Conservation (phyloP, 2,797 vertebrate species). For the Cynopterus sphinx region DNA sequence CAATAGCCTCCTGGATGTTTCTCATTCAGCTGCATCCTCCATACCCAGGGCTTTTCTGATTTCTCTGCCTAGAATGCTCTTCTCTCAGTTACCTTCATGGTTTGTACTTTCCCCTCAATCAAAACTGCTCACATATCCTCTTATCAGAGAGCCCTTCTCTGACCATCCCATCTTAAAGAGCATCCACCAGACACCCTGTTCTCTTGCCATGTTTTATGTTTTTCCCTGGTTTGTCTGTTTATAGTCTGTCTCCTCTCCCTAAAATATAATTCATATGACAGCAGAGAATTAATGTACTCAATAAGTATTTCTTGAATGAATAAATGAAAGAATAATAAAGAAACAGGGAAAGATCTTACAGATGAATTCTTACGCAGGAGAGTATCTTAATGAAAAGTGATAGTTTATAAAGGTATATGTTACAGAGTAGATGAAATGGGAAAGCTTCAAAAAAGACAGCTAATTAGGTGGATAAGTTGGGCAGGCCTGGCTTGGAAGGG, state of each 20-base stretch:
- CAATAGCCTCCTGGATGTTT: background rate
- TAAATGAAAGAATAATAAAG: background rate
- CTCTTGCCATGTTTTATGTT: background rate
- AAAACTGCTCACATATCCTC: background rate
- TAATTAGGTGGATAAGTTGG: background rate
- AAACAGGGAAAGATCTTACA: background rate
- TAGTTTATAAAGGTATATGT: background rate
- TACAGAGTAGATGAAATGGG: background rate
- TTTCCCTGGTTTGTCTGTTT: background rate
- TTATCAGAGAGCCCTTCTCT: background rate
- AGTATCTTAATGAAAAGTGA: background rate
- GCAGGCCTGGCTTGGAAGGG: background rate
- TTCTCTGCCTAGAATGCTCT: background rate
- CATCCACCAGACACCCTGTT: background rate
- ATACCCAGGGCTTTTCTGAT: background rate
- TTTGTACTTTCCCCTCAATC: background rate
- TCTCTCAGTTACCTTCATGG: background rate
- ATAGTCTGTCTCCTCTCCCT: background rate
- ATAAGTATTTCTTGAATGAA: conserved; percentile 29
- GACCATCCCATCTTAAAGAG: background rate
- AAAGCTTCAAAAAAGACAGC: background rate
- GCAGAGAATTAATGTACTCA: background rate
- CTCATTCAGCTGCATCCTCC: background rate
- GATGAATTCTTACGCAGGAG: background rate
- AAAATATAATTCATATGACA: background rate